Evolutionary conservation across 2,113 vertebrate species (phyloP).

Genomic region (Gymnogyps californianus): DNA sequence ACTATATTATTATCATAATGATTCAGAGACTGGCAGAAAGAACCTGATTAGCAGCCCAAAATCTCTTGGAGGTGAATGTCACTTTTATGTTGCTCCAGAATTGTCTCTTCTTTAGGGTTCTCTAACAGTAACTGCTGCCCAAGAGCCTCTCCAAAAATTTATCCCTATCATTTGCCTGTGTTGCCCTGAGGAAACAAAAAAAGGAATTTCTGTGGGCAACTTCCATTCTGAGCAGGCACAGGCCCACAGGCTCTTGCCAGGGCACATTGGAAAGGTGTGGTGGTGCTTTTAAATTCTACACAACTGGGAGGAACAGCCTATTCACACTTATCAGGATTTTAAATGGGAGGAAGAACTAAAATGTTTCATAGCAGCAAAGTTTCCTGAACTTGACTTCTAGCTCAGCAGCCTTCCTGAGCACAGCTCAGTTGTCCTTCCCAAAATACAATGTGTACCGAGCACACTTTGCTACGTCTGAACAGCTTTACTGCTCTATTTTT

Average conservation of each 20-base stretch:
- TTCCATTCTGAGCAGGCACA: background rate
- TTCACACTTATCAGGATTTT: background rate
- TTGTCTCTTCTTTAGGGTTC: background rate
- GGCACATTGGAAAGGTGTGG: background rate
- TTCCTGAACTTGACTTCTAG: background rate
- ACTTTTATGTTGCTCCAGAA: background rate
- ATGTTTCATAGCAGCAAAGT: background rate
- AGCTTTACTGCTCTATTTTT: background rate
- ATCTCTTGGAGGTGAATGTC: background rate
- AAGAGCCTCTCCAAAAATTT: background rate
- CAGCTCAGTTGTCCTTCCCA: background rate
- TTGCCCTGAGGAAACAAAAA: background rate
- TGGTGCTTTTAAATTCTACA: background rate
- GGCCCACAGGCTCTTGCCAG: background rate
- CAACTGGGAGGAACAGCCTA: background rate
- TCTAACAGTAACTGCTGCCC: background rate
- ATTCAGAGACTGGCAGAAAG: slow-evolving; percentile 26
- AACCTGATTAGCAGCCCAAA: background rate
- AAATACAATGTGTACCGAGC: background rate
- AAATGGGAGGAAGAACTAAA: background rate
- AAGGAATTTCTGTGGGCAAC: background rate
- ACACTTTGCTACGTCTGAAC: background rate
- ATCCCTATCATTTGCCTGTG: background rate
- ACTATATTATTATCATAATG: slow-evolving; percentile 31
- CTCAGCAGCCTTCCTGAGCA: background rate